Evolutionary conservation across 1,140 invertebrate species (phyloP).

Genomic region (Hylaeus anthracinus): DNA sequence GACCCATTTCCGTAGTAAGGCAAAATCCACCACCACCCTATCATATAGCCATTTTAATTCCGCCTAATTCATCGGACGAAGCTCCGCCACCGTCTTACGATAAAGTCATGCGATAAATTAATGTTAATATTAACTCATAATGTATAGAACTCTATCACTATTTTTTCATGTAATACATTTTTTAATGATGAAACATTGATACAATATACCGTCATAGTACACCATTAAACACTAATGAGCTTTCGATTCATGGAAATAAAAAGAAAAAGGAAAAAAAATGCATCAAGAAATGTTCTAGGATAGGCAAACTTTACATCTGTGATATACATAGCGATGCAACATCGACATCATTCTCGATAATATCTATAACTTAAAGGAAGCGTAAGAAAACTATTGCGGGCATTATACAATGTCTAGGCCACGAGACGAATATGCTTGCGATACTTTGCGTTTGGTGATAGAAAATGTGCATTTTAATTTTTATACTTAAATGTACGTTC

Average conservation of each 20-base stretch:
- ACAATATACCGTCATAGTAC: background rate
- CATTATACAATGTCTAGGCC: slow-evolving; percentile 40
- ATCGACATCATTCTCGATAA: slow-evolving; percentile 34
- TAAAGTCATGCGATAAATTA: slow-evolving; percentile 83
- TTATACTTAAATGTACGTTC: slow-evolving; percentile 39
- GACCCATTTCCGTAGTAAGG: slow-evolving; percentile 62
- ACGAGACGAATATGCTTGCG: slow-evolving; percentile 4
- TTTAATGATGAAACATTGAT: slow-evolving; percentile 7
- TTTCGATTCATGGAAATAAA: slow-evolving; percentile 23
- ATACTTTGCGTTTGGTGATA: slow-evolving; percentile 44
- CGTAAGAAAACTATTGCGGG: slow-evolving; percentile 42
- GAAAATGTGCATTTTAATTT: slow-evolving; percentile 45
- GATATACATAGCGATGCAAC: slow-evolving; percentile 58
- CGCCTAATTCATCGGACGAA: slow-evolving; percentile 77
- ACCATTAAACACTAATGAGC: background rate
- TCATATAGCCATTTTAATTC: slow-evolving; percentile 85
- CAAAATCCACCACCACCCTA: slow-evolving; percentile 83
- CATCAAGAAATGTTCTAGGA: slow-evolving; percentile 44
- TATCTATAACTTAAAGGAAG: slow-evolving; percentile 13
- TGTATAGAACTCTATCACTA: slow-evolving; percentile 38
- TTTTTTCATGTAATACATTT: slow-evolving; percentile 48
- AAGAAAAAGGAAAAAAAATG: background rate
- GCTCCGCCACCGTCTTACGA: slow-evolving; percentile 86
- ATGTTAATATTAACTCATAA: slow-evolving; percentile 12
- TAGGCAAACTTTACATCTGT: slow-evolving; percentile 63